Conservation (phyloP, 2,113 vertebrate genomes). For the Edolisoma coerulescens region DNA sequence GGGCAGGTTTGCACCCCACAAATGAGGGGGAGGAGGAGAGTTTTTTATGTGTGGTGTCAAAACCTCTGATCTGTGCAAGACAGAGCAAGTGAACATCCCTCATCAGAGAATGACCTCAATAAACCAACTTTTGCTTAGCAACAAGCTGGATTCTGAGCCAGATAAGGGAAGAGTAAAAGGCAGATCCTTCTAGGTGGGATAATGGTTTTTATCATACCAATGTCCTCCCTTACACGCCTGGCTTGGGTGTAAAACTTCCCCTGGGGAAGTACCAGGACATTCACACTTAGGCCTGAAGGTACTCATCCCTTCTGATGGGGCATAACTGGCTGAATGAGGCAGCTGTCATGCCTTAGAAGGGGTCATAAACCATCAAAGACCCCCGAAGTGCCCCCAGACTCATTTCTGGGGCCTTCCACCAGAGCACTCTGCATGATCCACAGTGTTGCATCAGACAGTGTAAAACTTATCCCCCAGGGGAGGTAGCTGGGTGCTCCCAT, state of each 20-base stretch:
- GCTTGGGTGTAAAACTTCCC: neutral
- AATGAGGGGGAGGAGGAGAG: neutral
- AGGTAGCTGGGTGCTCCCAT: neutral
- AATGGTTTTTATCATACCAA: neutral
- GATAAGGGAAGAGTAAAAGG: neutral
- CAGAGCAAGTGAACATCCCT: neutral
- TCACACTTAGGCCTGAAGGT: neutral
- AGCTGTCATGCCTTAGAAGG: neutral
- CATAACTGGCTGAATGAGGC: neutral
- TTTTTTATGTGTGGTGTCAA: neutral
- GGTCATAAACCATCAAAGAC: neutral
- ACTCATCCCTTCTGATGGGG: neutral
- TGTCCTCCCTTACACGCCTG: neutral
- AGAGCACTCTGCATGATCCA: neutral
- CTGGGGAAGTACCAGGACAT: neutral
- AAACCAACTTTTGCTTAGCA: neutral
- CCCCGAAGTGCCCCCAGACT: neutral
- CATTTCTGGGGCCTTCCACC: neutral
- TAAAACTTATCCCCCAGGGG: neutral
- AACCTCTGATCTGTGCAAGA: neutral
- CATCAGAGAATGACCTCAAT: neutral
- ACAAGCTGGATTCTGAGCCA: neutral
- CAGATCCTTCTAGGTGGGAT: neutral
- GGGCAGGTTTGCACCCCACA: neutral
- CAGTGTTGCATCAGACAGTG: neutral